These are phyloP conservation scores for Fringilla coelebs DNA, from an alignment of 2,797 vertebrate genomes.

Conservation along the genomic window DNA sequence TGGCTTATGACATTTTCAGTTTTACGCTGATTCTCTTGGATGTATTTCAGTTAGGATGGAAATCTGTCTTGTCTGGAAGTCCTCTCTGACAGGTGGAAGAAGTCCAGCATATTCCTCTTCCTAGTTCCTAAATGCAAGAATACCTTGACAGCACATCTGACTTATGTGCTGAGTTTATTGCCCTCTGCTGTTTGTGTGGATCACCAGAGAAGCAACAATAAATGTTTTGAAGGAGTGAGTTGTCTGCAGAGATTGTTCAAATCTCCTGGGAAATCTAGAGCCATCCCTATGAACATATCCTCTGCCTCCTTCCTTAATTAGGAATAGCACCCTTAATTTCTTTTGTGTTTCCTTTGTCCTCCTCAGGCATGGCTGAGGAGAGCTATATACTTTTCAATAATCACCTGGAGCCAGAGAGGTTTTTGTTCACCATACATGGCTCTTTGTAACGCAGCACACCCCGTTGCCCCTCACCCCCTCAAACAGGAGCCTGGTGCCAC, in stretches of 20 bases:
- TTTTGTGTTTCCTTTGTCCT: background rate
- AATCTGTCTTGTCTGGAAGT: background rate
- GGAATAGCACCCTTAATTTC: background rate
- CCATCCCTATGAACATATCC: background rate
- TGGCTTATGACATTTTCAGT: background rate
- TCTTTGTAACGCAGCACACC: background rate
- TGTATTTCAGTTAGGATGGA: background rate
- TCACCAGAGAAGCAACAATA: background rate
- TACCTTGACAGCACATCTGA: background rate
- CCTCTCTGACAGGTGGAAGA: background rate
- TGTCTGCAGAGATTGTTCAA: fast-evolving
- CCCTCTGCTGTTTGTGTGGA: background rate
- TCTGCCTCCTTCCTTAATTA: background rate
- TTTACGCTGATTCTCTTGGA: background rate
- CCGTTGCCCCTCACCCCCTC: background rate
- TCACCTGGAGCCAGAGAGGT: background rate
- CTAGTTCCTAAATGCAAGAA: background rate
- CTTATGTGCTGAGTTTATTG: background rate
- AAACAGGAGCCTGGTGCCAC: fast-evolving
- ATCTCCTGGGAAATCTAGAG: background rate
- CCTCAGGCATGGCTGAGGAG: background rate
- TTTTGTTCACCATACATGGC: fast-evolving
- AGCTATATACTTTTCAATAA: background rate
- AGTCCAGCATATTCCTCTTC: background rate
- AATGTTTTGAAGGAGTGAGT: background rate